Percentiles rank a stretch among this genome's conserved stretches.
Evolutionary conservation across 2,113 vertebrate species (phyloP).

Genomic region (Ginglymostoma cirratum): DNA sequence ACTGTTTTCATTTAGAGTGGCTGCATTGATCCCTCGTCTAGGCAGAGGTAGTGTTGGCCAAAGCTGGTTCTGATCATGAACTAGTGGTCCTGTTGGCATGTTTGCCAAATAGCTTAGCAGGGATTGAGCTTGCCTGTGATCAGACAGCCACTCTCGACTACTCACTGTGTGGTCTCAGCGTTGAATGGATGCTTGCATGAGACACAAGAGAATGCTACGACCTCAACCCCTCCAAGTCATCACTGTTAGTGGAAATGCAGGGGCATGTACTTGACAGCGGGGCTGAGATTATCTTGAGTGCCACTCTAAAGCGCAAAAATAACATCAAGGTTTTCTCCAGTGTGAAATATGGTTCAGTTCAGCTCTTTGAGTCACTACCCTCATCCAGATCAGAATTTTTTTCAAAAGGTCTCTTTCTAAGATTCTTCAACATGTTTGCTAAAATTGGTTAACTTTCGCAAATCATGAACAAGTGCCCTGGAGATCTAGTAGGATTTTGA

Average conservation of each 20-base stretch:
- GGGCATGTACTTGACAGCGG: neutral
- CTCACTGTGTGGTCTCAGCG: neutral
- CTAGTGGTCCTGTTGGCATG: neutral
- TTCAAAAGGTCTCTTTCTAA: neutral
- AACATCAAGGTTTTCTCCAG: neutral
- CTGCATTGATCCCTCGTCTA: neutral
- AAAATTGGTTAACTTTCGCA: neutral
- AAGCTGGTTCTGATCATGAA: neutral
- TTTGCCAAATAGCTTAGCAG: neutral
- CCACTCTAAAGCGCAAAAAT: neutral
- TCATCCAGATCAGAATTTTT: neutral
- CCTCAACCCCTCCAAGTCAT: neutral
- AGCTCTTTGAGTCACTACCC: neutral
- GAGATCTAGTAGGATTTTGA: neutral
- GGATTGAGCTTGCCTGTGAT: neutral
- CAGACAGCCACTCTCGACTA: neutral
- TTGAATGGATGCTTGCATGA: neutral
- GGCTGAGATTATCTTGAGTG: neutral
- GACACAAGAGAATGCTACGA: neutral
- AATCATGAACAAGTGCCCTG: neutral
- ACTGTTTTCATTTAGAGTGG: neutral
- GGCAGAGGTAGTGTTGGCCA: neutral
- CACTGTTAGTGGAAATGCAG: neutral
- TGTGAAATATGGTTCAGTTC: neutral
- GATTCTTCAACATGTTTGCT: neutral